Base-by-base conservation (phyloP, 1,140 invertebrate genomes). In the Parasteatoda tepidariorum region DNA sequence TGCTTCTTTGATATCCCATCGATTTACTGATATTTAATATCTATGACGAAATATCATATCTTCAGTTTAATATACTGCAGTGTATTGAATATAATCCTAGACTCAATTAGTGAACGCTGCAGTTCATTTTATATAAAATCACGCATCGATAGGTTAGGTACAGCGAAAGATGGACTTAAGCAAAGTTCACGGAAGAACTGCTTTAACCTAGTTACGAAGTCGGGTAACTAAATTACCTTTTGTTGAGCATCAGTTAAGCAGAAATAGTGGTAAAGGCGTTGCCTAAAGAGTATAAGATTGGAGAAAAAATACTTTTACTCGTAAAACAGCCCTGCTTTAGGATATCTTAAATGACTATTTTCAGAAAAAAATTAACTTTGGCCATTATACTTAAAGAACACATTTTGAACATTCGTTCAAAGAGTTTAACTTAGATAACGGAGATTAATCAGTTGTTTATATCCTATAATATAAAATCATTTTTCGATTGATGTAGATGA, bases 121-220 rank as follows among this genome's bases (percentile, higher is more conserved):
- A 33, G 62, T 82, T 68, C 66, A 38, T 82, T 82, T 82, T 82
- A 82, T 82, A 82, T 82, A 82, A 82, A 82, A 82, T 70, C 57
- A 82, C 66, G 78, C 78, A 41, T 71, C 78, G 71, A 61, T 82
- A 54, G 55, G 31, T 54, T 71, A 18, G 31, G 55, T 61, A 61
- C 66, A 30, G 30, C n/a, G 24, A 38, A 30, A 13, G 67, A 68
- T 82, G 67, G 67, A n/a, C 78, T 82, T 71, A 70, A 82, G 66
- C 67, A 82, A 70, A 71, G 78, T 82, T 82, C 66, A 82, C 67
- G 78, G 41, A 70, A 82, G 67, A 64, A 28, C 48, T 61, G n/a
- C 48, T 82, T 70, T 82, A 82, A 82, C 78, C 66, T 71, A 70
- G 78, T 82, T 82, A 82, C 66, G 66, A 61, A 22, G 59, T 18